phyloP scores from a whole-genome alignment of 2,797 vertebrate genomes.

The Danio jaintianensis region DNA sequence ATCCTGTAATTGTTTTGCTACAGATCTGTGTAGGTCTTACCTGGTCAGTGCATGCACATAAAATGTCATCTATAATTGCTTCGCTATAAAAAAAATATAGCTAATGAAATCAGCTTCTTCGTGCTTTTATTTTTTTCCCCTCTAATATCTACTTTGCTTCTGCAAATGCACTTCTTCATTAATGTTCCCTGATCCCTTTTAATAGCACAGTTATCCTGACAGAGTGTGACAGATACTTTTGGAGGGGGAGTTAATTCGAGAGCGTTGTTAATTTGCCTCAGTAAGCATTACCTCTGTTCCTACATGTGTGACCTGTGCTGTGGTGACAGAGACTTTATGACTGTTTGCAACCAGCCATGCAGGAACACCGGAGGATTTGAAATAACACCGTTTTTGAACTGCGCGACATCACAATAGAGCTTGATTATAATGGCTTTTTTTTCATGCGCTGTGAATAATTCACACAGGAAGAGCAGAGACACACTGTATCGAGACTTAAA shows the following conservation, averaged over 20 bases:
- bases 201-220: conserved; percentile 30
- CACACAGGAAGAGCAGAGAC: neutral
- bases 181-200: conserved; percentile 37
- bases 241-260: conserved; percentile 31
- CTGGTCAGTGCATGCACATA: neutral
- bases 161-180: conserved; percentile 8
- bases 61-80: conserved; percentile 6
- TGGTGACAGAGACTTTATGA: conserved; percentile 19
- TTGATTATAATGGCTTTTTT: conserved; percentile 29
- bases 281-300: conserved; percentile 36
- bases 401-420: conserved; percentile 12
- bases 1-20: neutral
- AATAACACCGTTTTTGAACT: conserved; percentile 4
- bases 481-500: neutral
- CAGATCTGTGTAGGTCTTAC: neutral
- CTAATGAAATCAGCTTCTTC: neutral
- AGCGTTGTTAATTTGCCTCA: conserved; percentile 44
- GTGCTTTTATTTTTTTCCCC: neutral
- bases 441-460: conserved; percentile 29
- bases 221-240: conserved; percentile 35
- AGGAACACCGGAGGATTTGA: conserved; percentile 4
- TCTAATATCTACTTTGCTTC: conserved; percentile 5
- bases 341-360: conserved; percentile 16
- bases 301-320: conserved; percentile 9
- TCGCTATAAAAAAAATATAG: neutral